phyloP scores from a whole-genome alignment of 2,797 vertebrate genomes.

The Echeneis naucrates region DNA sequence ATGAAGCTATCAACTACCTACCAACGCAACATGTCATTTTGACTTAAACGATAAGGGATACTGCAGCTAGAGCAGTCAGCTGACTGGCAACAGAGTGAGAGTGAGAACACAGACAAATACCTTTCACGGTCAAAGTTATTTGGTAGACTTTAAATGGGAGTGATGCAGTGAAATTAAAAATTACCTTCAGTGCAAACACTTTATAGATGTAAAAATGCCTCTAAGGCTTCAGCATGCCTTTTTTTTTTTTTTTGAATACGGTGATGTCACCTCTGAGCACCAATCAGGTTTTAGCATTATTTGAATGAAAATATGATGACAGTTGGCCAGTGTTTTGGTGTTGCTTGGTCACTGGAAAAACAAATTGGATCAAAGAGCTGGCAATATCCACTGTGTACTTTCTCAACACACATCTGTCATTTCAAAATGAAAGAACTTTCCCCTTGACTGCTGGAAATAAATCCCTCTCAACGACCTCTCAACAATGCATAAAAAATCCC shows the following conservation, averaged over 20 bases:
- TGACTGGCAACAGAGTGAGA: conserved; percentile 6
- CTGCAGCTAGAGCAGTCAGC: conserved; percentile 3
- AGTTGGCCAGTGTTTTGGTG: conserved; percentile 9
- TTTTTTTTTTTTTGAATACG: neutral
- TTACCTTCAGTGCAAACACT: neutral
- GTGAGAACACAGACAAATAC: conserved; percentile 3
- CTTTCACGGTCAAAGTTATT: conserved; percentile 6
- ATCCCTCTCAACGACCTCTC: conserved; percentile 84
- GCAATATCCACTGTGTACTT: neutral
- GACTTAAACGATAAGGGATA: conserved; percentile 3
- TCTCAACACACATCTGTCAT: conserved; percentile 82
- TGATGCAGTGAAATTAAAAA: neutral
- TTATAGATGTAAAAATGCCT: neutral
- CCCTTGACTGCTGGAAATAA: conserved; percentile 86
- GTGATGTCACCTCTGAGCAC: conserved; percentile 28
- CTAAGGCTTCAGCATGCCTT: no score
- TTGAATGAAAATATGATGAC: conserved; percentile 36
- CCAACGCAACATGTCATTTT: neutral
- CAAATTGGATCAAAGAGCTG: neutral
- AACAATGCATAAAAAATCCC: conserved; percentile 34
- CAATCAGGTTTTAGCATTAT: conserved; percentile 57
- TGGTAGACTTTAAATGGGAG: neutral
- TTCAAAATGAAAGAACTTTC: conserved; percentile 58
- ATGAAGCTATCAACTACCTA: conserved; percentile 1
- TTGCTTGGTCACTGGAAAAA: neutral